A percentile compares a stretch with the other conserved stretches of the same genome.
phyloP scores from a whole-genome alignment of 2,888 invertebrate species.

The Ceramica pisi region DNA sequence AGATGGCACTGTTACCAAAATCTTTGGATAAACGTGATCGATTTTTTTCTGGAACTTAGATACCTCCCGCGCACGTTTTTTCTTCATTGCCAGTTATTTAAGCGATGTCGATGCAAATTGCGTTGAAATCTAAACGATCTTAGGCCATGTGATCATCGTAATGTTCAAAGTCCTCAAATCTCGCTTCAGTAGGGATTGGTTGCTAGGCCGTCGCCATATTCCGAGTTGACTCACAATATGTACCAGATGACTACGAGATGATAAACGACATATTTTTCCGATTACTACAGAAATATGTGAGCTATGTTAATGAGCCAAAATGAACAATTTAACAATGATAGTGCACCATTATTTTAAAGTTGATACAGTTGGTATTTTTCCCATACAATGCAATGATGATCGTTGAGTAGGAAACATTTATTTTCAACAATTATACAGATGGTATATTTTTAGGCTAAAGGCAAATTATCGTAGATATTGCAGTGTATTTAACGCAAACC shows the following conservation, averaged over 20 bases:
- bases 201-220: slow-evolving; percentile 42
- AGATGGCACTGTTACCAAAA: slow-evolving; percentile 79
- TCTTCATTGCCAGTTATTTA: slow-evolving; percentile 43
- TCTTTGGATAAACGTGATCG: slow-evolving; percentile 10
- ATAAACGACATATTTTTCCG: slow-evolving; percentile 20
- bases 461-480: slow-evolving; percentile 10
- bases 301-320: slow-evolving; percentile 10
- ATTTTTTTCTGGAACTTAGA: slow-evolving; percentile 9
- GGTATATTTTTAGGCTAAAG: slow-evolving; percentile 12
- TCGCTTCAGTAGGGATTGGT: slow-evolving; percentile 21
- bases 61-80: slow-evolving; percentile 19
- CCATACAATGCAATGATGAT: slow-evolving; percentile 9
- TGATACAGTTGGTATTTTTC: not conserved
- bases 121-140: slow-evolving; percentile 4
- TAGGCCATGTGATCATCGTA: slow-evolving; percentile 19
- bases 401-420: slow-evolving; percentile 46
- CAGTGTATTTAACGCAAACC: not conserved
- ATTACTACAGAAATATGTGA: slow-evolving; percentile 23
- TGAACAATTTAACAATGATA: slow-evolving; percentile 24
- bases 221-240: slow-evolving; percentile 39
- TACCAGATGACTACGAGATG: slow-evolving; percentile 16
- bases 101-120: slow-evolving; percentile 26
- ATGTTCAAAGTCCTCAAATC: slow-evolving; percentile 39
- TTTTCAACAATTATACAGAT: slow-evolving; percentile 13
- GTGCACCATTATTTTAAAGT: slow-evolving; percentile 24